These are phyloP conservation scores for Clarias macrocephalus DNA, from an alignment of 2,113 vertebrate species.

Conservation along the genomic window DNA sequence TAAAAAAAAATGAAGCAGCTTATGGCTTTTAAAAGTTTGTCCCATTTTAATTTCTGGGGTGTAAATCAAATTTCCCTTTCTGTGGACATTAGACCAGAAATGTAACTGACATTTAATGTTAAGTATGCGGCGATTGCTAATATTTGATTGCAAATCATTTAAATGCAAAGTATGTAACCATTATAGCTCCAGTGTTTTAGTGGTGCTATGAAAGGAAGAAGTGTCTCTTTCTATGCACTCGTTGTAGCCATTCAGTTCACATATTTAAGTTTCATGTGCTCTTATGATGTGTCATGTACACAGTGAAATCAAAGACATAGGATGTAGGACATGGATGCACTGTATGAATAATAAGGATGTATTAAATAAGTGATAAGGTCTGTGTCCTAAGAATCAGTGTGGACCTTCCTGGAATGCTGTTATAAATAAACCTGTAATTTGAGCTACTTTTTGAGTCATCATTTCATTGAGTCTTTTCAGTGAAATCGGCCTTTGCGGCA, in stretches of 20 bases:
- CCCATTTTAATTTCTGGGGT: neutral
- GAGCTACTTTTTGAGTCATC: constrained; percentile 15
- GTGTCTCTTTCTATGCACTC: neutral
- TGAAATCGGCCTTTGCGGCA: neutral
- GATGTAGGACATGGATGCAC: neutral
- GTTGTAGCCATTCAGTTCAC: neutral
- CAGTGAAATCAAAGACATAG: neutral
- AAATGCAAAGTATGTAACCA: neutral
- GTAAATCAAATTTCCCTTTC: neutral
- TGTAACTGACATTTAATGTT: neutral
- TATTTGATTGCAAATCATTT: neutral
- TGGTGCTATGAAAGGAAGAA: neutral
- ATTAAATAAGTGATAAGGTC: constrained; percentile 1
- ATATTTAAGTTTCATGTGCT: neutral
- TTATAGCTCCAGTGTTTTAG: neutral
- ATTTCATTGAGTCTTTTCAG: constrained; percentile 1
- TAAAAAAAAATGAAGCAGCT: neutral
- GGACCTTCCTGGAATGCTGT: constrained; percentile 17
- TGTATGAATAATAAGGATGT: neutral
- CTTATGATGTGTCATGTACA: neutral
- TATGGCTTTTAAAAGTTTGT: neutral
- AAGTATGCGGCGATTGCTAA: neutral
- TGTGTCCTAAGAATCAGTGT: neutral
- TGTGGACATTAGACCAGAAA: neutral
- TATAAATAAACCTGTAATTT: constrained; percentile 36